Base-by-base conservation (phyloP, 2,888 invertebrate genomes). In the Drosophila crucigera region DNA sequence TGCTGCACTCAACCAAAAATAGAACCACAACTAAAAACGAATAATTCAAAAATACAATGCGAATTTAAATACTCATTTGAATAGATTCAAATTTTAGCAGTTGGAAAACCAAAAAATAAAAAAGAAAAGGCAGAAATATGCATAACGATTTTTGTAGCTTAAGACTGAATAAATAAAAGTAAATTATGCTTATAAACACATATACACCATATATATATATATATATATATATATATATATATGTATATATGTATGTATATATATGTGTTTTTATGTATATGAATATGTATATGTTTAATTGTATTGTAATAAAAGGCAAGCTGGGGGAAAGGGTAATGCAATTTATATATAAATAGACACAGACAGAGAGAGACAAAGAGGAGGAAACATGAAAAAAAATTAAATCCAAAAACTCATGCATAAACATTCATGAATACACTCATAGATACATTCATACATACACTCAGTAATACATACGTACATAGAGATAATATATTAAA, bases 141-240 rank as follows among this genome's bases (percentile, higher is more conserved):
- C 80, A 88, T 83, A 90, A 89, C 80, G 84, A 89, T 88, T 86
- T 86, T 85, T 80, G 82, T 91, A 91, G 91, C 90, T 85, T 91
- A 91, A 91, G 91, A 91, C 91, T 91, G 91, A 91, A 91, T 89
- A 88, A 83, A 89, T 85, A 79, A 82, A 78, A 64, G 59, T 80
- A 88, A 83, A 84, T 88, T 87, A 87, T 85, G 82, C 77, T 85
- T 81, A 86, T 69, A 43, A 5, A 77, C 74, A 83, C 19, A 78
- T 81, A 83, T 22, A 14, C 43, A 22, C 11, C 70, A 80, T 55
- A 76, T 53, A 74, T 28, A 68, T n/a, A n/a, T n/a, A n/a, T 60
- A 64, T 37, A 53, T 41, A 63, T 61, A 60, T 63, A 41, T 69
- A 22, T 56, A 56, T 35, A 16, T 65, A n/a, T 66, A 11, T 68